Percentiles rank a stretch among this genome's conserved stretches.
These are phyloP conservation scores for Nephrocerus scutellatus DNA, from an alignment of 2,888 invertebrate genomes.

Conservation along the genomic window DNA sequence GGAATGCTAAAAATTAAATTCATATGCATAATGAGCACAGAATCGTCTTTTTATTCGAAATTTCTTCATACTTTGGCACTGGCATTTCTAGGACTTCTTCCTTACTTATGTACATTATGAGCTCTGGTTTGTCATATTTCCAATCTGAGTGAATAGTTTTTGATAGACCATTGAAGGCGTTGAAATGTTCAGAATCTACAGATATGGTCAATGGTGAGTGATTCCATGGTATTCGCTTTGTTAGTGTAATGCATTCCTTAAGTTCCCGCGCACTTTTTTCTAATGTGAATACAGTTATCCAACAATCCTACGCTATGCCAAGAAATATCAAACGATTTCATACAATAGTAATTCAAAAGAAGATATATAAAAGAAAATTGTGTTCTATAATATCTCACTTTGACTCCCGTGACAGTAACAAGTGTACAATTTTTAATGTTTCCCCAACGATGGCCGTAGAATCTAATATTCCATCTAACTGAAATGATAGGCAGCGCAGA, in stretches of 20 bases:
- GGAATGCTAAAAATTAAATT: constrained; percentile 11
- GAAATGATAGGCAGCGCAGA: no score
- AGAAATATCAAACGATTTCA: background rate
- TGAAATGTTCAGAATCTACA: constrained; percentile 9
- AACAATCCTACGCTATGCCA: no score
- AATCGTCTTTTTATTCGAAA: background rate
- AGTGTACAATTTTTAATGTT: constrained; percentile 17
- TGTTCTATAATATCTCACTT: no score
- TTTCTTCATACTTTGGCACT: constrained; percentile 6
- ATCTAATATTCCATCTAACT: constrained; percentile 9
- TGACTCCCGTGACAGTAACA: constrained; percentile 12
- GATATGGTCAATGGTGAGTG: constrained; percentile 13
- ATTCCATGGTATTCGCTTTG: constrained; percentile 17
- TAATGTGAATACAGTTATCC: constrained; percentile 13
- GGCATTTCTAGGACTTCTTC: constrained; percentile 7
- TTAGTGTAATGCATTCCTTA: constrained; percentile 14
- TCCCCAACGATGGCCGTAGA: constrained; percentile 12
- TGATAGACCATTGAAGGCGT: constrained; percentile 11
- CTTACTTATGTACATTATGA: constrained; percentile 14
- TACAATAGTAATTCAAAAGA: background rate
- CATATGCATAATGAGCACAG: background rate
- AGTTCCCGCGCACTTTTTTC: constrained; percentile 17
- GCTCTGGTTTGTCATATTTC: constrained; percentile 13
- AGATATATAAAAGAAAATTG: no score
- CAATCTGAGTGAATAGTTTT: constrained; percentile 12